These are phyloP conservation scores for Steinernema carpocapsae DNA, from an alignment of 2,888 invertebrate species.

Conservation along the genomic window DNA sequence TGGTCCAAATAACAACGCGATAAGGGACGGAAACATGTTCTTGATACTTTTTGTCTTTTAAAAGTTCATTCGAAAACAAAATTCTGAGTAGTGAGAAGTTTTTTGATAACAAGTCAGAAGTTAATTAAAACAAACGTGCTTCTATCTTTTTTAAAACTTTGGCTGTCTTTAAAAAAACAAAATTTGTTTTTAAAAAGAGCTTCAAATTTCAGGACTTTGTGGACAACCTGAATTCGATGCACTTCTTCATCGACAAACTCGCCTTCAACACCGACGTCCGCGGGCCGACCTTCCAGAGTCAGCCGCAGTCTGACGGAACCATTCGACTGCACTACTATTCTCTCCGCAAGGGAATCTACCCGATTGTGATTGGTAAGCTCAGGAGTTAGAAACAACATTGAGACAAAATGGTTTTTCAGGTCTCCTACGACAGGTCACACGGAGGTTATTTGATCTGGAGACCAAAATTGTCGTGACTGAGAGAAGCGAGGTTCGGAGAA, in stretches of 20 bases:
- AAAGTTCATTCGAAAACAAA: too few relatives aligned
- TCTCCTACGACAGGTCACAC: slow-evolving; percentile 54
- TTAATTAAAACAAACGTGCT: too few relatives aligned
- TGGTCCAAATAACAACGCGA: too few relatives aligned
- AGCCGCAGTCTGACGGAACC: slow-evolving; percentile 45
- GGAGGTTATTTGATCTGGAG: slow-evolving; percentile 59
- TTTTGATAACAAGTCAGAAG: too few relatives aligned
- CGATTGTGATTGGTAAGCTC: slow-evolving; percentile 56
- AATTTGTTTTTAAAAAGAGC: too few relatives aligned
- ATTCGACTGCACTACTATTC: slow-evolving; percentile 62
- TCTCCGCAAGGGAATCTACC: slow-evolving; percentile 59
- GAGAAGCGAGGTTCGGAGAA: slow-evolving; percentile 58
- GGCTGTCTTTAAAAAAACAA: too few relatives aligned
- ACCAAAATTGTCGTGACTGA: slow-evolving; percentile 61
- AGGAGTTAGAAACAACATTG: too few relatives aligned
- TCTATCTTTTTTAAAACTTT: too few relatives aligned
- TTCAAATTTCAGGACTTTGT: slow-evolving; percentile 66
- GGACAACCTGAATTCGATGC: slow-evolving; percentile 64
- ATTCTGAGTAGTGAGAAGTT: too few relatives aligned
- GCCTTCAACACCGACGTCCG: slow-evolving; percentile 63
- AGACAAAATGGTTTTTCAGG: too few relatives aligned
- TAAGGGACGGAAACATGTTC: too few relatives aligned
- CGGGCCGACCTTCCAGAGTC: slow-evolving; percentile 58
- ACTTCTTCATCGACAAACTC: slow-evolving; percentile 66
- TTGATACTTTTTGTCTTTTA: too few relatives aligned